Conservation (phyloP, 2,888 invertebrate species). For the Maniola hyperantus region DNA sequence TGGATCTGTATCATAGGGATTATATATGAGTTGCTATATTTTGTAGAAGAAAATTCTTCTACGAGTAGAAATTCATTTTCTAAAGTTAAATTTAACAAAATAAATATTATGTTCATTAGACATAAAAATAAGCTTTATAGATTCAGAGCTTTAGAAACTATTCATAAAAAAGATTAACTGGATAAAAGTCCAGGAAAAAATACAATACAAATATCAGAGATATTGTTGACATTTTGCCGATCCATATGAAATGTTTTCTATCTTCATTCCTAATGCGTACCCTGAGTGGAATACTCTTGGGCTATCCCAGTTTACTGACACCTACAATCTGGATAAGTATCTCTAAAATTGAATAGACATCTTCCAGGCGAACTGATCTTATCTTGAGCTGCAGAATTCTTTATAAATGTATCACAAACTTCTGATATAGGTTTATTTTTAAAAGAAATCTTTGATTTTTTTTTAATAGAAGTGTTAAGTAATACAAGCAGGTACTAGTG, state of each 20-base stretch:
- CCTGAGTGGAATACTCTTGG: slow-evolving; percentile 5
- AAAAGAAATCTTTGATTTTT: background rate
- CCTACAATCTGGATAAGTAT: slow-evolving; percentile 12
- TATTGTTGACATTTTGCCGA: slow-evolving; percentile 1
- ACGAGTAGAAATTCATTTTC: too few species aligned
- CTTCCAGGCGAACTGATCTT: background rate
- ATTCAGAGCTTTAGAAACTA: too few species aligned
- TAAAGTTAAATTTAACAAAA: too few species aligned
- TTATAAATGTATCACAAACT: too few species aligned
- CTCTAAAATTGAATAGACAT: background rate
- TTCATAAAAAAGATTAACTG: background rate
- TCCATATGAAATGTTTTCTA: slow-evolving; percentile 3
- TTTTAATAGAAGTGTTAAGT: too few species aligned
- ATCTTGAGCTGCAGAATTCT: background rate
- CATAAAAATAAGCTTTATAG: too few species aligned
- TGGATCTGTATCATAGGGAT: slow-evolving; percentile 7
- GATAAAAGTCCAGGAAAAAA: background rate
- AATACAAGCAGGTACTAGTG: too few species aligned
- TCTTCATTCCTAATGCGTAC: slow-evolving; percentile 10
- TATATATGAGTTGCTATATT: background rate
- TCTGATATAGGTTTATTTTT: background rate
- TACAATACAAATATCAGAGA: background rate
- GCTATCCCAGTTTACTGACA: slow-evolving; percentile 10
- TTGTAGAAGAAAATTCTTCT: background rate
- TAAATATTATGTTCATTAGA: too few species aligned